Evolutionary conservation across 2,888 invertebrate genomes (phyloP), one percentile per base, ranked within the genome.

Genomic region (Drosophila multiciliata): DNA sequence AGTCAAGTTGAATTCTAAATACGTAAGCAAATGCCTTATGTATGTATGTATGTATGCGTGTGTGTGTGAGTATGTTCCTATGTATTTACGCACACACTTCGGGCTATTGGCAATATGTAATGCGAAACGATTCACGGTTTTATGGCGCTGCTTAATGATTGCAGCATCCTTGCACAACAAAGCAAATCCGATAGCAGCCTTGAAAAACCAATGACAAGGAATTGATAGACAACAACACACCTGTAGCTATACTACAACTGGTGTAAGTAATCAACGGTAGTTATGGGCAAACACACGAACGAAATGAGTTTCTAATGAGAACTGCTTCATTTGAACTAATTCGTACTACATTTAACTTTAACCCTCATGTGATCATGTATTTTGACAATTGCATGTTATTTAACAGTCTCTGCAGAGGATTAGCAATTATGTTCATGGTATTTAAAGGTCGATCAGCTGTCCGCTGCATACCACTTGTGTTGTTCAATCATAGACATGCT

Each of bases 61-160:
- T 12, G 12, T 7, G 12, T 45, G 36, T 15, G 20, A 20, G 8
- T 26, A 49, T 33, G n/a, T 29, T 23, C 11, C 5, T 42, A 29
- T 33, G n/a, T 20, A n/a, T 29, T 23, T 40, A 5, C 11, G n/a
- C 38, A 60, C 17, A 20, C 55, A 40, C 40, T 49, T 48, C 36
- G 17, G 17, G 8, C 35, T 71, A 72, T 72, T 55, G 66, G 35
- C 64, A 71, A 69, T 69, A 45, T 54, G 73, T 82, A 73, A 73
- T 73, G 69, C 63, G 64, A 64, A 62, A 35, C 68, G 57, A 70
- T 82, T 70, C 57, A 71, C 70, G 66, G 57, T 63, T 79, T 82
- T 65, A 79, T 78, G 60, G 45, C n/a, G 64, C 57, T 33, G 50
- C 64, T 53, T 71, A 75, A 75, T 82, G 80, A 82, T 62, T 79